These are phyloP conservation scores for Microplitis deprimator DNA, from an alignment of 2,888 invertebrate genomes.

Conservation along the genomic window DNA sequence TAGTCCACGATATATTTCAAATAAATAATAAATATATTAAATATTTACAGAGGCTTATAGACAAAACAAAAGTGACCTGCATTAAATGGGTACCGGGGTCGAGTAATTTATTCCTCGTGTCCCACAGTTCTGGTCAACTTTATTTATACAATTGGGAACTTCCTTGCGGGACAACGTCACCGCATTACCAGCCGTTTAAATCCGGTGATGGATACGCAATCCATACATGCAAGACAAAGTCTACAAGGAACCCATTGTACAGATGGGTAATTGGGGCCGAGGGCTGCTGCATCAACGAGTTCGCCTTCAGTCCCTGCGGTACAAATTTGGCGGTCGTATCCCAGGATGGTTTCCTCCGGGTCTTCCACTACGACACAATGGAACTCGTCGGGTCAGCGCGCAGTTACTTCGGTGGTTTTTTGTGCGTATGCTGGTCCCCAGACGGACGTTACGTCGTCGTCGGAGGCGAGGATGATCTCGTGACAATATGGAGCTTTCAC, in stretches of 20 bases:
- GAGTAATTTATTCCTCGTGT: slow-evolving; percentile 92
- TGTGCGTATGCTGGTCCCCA: slow-evolving; percentile 98
- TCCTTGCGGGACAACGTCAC: slow-evolving; percentile 89
- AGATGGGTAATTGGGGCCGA: slow-evolving; percentile 89
- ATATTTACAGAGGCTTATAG: slow-evolving; percentile 85
- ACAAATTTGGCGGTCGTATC: slow-evolving; percentile 94
- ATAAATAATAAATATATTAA: slow-evolving; percentile 17
- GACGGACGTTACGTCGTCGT: slow-evolving; percentile 96
- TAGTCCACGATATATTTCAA: background rate
- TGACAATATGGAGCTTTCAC: slow-evolving; percentile 95
- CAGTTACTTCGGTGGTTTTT: slow-evolving; percentile 97
- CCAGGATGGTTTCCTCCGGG: slow-evolving; percentile 94
- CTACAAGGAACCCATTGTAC: slow-evolving; percentile 95
- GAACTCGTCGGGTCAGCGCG: slow-evolving; percentile 93
- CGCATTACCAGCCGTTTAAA: slow-evolving; percentile 96
- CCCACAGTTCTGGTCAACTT: slow-evolving; percentile 95
- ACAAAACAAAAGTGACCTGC: slow-evolving; percentile 96
- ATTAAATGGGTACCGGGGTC: slow-evolving; percentile 98
- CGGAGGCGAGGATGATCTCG: slow-evolving; percentile 98
- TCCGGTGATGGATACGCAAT: slow-evolving; percentile 95
- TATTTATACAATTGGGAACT: slow-evolving; percentile 98
- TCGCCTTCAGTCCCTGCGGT: slow-evolving; percentile 96
- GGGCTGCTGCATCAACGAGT: slow-evolving; percentile 92
- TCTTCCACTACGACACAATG: slow-evolving; percentile 98
- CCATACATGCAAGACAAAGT: slow-evolving; percentile 96